These are phyloP conservation scores for Criorhina ranunculi DNA, from an alignment of 2,888 invertebrate genomes.

Conservation along the genomic window DNA sequence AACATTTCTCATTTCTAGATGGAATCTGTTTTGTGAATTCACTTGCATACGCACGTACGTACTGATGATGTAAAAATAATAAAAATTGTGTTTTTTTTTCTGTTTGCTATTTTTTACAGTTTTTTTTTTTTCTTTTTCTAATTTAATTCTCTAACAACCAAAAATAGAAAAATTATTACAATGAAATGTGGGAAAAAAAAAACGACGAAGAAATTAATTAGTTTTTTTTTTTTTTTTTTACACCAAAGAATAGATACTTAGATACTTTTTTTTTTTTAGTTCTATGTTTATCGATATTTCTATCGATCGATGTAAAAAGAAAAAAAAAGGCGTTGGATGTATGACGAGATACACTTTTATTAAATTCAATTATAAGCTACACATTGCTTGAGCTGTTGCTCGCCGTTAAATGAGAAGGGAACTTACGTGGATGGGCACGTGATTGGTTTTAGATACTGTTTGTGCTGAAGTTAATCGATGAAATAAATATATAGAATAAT, in stretches of 20 bases:
- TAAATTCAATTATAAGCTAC: slow-evolving; percentile 51
- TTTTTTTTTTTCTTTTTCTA: slow-evolving; percentile 7
- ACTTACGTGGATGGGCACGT: slow-evolving; percentile 46
- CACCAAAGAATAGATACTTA: slow-evolving; percentile 24
- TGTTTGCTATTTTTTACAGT: slow-evolving; percentile 54
- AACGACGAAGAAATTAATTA: slow-evolving; percentile 9
- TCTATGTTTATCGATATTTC: slow-evolving; percentile 32
- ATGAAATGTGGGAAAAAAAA: slow-evolving; percentile 8
- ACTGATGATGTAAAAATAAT: slow-evolving; percentile 73
- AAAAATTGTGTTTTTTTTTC: slow-evolving; percentile 58
- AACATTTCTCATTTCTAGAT: slow-evolving; percentile 77
- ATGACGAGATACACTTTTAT: slow-evolving; percentile 37
- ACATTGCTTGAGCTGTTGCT: slow-evolving; percentile 33
- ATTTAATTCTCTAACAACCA: not conserved
- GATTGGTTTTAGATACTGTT: not conserved
- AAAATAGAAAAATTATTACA: slow-evolving; percentile 25
- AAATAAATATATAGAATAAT: not conserved
- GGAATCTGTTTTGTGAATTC: slow-evolving; percentile 77
- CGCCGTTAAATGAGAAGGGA: slow-evolving; percentile 10
- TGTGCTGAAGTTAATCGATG: not conserved
- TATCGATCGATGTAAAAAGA: slow-evolving; percentile 35
- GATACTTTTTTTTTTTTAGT: slow-evolving; percentile 10
- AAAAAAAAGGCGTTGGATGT: not conserved
- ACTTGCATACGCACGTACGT: slow-evolving; percentile 76
- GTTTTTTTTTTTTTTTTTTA: slow-evolving; percentile 19